Evolutionary conservation across 2,888 invertebrate species (phyloP), one percentile per base, ranked within the genome.

Genomic region (Troglohyphantes excavatus): DNA sequence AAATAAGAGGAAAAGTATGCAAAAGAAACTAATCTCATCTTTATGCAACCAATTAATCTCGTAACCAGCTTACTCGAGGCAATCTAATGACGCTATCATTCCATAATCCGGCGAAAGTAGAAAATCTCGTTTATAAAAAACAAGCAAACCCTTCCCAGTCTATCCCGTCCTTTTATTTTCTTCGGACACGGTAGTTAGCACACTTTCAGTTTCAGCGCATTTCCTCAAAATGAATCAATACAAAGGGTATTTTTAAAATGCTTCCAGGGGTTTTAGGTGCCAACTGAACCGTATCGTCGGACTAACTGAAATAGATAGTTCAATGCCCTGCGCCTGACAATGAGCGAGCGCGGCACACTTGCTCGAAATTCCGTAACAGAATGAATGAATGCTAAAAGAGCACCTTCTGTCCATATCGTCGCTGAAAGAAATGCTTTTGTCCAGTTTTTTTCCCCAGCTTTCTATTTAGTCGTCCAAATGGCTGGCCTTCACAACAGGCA

Each of bases 301-400:
- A 78, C 63, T 79, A 87, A 87, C 87, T 79, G 87, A 87, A 87
- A 87, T 87, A 87, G 87, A 79, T 87, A 79, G 87, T 87, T 87
- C 87, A 87, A 79, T 65, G 87, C 63, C 87, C 87, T 65, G n/a
- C 33, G 83, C 19, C 53, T 68, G 61, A 78, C 70, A 70, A 78
- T 86, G 43, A 9, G 72, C 23, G 61, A n/a, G n/a, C n/a, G 26
- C 63, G 70, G 78, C 72, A 87, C 46, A 63, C 87, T 53, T 63
- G 72, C 65, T 63, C 46, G 13, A 29, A 9, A 67, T 79, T 65
- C 63, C 46, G 61, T 39, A 79, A 78, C 72, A 72, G 79, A 79
- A 79, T 27, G 65, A 79, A 65, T 29, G 46, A 23, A n/a, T 72
- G 33, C 67, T 68, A 33, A 67, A 33, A 29, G 46, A 72, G 33